These are phyloP conservation scores for Rallus limicola DNA, from an alignment of 2,113 vertebrate species.

Conservation along the genomic window DNA sequence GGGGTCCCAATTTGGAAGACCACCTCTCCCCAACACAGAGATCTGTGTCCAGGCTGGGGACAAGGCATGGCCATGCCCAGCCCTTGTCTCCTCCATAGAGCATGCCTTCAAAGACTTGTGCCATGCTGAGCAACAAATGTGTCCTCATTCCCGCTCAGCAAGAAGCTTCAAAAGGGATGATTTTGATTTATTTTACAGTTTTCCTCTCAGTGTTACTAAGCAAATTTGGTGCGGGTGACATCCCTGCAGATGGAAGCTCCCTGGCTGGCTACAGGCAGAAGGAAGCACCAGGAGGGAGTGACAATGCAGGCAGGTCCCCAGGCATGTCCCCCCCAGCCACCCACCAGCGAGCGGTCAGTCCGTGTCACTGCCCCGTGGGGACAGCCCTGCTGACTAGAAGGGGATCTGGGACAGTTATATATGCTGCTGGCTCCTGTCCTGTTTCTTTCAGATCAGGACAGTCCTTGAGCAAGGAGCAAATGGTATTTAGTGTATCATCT, in stretches of 20 bases:
- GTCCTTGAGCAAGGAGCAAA: background rate
- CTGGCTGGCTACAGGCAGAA: background rate
- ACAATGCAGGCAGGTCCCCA: background rate
- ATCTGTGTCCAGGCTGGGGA: rapidly evolving
- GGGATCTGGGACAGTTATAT: background rate
- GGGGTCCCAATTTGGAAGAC: background rate
- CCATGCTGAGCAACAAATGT: background rate
- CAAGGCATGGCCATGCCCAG: background rate
- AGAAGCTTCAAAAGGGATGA: background rate
- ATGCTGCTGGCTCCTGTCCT: background rate
- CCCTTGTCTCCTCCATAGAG: background rate
- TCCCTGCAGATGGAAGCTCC: background rate
- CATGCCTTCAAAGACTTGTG: background rate
- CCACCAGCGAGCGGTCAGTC: rapidly evolving
- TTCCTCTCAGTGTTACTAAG: background rate
- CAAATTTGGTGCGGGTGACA: background rate
- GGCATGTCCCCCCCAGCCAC: background rate
- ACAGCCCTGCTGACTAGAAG: background rate
- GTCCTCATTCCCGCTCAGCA: slow-evolving; percentile 21
- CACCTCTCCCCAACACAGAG: background rate
- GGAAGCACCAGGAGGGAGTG: background rate
- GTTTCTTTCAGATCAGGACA: background rate
- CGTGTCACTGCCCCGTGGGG: background rate
- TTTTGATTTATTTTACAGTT: background rate
- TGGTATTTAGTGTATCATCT: background rate